Evolutionary conservation across 2,888 invertebrate species (phyloP).

Genomic region (Daptonema setosum): DNA sequence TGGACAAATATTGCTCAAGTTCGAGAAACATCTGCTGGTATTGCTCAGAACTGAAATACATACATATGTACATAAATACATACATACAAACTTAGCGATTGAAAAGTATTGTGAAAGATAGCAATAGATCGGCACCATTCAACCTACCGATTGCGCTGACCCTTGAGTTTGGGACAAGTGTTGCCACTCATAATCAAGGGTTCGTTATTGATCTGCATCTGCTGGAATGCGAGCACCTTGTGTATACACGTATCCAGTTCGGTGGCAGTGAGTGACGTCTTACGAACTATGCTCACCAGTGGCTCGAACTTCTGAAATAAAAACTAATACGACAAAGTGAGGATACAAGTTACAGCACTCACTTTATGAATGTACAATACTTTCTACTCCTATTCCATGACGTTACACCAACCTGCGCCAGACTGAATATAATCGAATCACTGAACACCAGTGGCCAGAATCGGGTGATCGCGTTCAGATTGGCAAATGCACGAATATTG

Average conservation of each 20-base stretch:
- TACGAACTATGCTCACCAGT: slow-evolving; percentile 1
- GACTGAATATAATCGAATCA: slow-evolving; percentile 62
- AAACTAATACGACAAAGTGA: too few relatives aligned
- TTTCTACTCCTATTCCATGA: too few relatives aligned
- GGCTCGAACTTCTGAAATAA: slow-evolving; percentile 5
- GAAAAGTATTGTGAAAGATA: too few relatives aligned
- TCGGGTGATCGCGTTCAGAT: slow-evolving; percentile 50
- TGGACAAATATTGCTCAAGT: slow-evolving; percentile 1
- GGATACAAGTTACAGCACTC: too few relatives aligned
- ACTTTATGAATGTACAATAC: too few relatives aligned
- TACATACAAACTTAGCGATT: too few relatives aligned
- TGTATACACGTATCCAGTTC: not conserved
- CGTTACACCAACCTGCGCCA: slow-evolving; percentile 41
- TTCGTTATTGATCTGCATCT: not conserved
- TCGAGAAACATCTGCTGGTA: slow-evolving; percentile 1
- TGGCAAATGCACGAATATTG: not conserved
- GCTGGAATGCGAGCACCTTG: not conserved
- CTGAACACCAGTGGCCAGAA: slow-evolving; percentile 59
- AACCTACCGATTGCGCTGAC: not conserved
- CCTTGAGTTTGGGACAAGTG: not conserved
- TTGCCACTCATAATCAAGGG: not conserved
- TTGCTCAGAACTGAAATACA: slow-evolving; percentile 4
- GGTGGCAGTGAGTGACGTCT: not conserved
- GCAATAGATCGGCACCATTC: too few relatives aligned
- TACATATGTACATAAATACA: not conserved